Evolutionary conservation across 2,113 vertebrate genomes (phyloP).

Genomic region (Peromyscus polionotus): DNA sequence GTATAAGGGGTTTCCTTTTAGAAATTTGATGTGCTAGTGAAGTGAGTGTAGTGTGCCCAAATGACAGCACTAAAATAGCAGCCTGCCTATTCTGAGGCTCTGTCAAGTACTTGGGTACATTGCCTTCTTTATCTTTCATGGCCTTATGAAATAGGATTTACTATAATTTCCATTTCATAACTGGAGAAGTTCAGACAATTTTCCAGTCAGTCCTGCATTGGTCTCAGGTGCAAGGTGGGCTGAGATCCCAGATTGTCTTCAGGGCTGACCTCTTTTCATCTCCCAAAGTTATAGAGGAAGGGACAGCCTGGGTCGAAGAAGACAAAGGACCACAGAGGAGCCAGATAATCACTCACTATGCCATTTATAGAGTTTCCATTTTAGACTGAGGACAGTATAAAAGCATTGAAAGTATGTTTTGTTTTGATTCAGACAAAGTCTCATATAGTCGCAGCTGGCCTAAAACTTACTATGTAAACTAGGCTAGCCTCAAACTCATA

Average conservation of each 20-base stretch:
- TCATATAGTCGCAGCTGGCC: neutral
- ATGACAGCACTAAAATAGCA: neutral
- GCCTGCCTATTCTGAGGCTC: neutral
- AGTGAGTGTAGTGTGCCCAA: neutral
- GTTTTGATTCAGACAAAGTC: neutral
- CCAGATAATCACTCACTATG: neutral
- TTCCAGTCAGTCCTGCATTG: neutral
- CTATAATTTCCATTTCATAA: neutral
- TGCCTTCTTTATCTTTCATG: neutral
- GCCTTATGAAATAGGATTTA: neutral
- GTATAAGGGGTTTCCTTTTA: no score
- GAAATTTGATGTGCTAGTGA: neutral
- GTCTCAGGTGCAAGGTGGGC: neutral
- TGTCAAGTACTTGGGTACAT: neutral
- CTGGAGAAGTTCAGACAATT: neutral
- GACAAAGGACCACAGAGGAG: neutral
- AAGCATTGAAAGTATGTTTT: neutral
- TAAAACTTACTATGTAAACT: neutral
- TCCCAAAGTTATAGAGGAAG: neutral
- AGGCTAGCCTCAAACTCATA: neutral
- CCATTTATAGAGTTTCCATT: neutral
- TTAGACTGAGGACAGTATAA: neutral
- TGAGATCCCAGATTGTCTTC: neutral
- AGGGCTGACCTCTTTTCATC: neutral
- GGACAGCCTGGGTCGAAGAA: neutral